Evolutionary conservation across 1,140 invertebrate genomes (phyloP).

Genomic region (Papilio helenus): DNA sequence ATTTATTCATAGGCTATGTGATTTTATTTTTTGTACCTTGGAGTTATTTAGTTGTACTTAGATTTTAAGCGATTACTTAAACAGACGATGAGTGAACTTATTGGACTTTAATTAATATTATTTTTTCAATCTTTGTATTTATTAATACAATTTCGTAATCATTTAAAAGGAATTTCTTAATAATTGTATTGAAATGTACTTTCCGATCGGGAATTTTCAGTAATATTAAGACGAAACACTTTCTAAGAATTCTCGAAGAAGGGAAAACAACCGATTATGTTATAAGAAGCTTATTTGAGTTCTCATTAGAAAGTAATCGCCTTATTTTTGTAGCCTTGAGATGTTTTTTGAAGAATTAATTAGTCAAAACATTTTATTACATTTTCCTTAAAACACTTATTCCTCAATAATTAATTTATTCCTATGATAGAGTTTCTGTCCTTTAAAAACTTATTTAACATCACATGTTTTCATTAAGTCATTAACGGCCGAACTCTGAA

Average conservation of each 20-base stretch:
- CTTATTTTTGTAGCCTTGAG: background rate
- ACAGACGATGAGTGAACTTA: too few relatives aligned
- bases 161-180: background rate
- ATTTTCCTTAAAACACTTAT: too few relatives aligned
- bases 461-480: too few relatives aligned
- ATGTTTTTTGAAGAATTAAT: background rate
- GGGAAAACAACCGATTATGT: background rate
- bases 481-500: too few relatives aligned
- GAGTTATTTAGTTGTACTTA: too few relatives aligned
- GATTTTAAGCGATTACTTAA: too few relatives aligned
- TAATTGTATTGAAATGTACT: background rate
- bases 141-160: too few relatives aligned
- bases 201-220: background rate
- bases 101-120: too few relatives aligned
- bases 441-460: too few relatives aligned
- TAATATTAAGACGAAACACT: background rate
- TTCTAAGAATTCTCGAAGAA: background rate
- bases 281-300: background rate
- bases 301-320: background rate
- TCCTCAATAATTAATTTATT: background rate
- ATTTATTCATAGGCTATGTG: too few relatives aligned
- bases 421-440: background rate
- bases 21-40: too few relatives aligned
- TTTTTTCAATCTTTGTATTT: too few relatives aligned
- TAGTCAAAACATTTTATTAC: background rate